These are phyloP conservation scores for Rhinolophus sinicus DNA, from an alignment of 2,113 vertebrate genomes.

Conservation along the genomic window DNA sequence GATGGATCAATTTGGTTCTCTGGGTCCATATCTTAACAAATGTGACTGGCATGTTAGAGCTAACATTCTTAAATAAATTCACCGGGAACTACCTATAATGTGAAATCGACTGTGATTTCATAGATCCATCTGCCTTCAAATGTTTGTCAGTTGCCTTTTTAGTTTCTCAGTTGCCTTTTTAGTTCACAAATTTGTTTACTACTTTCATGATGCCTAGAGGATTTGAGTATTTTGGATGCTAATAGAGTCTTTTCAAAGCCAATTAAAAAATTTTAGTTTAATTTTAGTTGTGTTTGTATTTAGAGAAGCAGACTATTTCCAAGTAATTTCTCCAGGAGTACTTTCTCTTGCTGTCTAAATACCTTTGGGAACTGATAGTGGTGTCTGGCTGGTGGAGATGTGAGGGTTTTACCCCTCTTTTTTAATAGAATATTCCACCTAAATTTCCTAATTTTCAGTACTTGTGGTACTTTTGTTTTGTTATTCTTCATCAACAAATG, in stretches of 20 bases:
- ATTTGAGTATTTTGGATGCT: not conserved
- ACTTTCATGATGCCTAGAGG: not conserved
- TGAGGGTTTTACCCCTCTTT: not conserved
- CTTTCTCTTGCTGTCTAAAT: not conserved
- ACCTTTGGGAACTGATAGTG: not conserved
- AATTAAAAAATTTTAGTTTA: not conserved
- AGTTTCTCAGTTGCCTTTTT: conserved; percentile 39
- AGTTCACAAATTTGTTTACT: not conserved
- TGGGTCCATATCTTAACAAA: not conserved
- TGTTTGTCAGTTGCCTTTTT: conserved; percentile 12
- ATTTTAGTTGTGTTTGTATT: not conserved
- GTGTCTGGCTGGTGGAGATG: not conserved
- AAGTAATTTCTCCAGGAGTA: not conserved
- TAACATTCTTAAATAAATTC: not conserved
- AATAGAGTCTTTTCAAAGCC: not conserved
- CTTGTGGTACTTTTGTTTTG: conserved; percentile 43
- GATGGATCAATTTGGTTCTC: not conserved
- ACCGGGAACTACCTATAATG: not conserved
- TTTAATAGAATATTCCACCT: conserved; percentile 44
- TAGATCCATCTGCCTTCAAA: not conserved
- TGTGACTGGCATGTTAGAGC: not conserved
- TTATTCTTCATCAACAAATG: conserved; percentile 39
- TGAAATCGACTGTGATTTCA: not conserved
- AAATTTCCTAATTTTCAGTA: conserved; percentile 57
- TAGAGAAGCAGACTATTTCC: not conserved